Evolutionary conservation across 2,888 invertebrate species (phyloP).

Genomic region (Tipula confusa): DNA sequence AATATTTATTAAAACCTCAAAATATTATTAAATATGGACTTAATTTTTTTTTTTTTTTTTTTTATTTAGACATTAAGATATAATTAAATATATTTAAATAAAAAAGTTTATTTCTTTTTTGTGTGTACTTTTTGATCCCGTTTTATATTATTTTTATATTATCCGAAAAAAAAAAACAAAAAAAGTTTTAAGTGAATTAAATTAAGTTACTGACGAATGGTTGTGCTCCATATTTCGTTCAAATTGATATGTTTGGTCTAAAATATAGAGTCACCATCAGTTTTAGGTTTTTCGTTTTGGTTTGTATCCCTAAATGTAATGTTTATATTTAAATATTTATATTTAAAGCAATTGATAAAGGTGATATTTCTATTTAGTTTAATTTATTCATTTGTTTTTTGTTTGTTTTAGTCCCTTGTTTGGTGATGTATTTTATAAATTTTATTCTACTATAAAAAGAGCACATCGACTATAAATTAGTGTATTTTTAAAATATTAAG

Average conservation of each 20-base stretch:
- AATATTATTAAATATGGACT: neutral
- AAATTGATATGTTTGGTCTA: neutral
- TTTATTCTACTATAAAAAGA: neutral
- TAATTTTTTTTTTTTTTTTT: too few relatives aligned
- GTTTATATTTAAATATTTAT: neutral
- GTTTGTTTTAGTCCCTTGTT: neutral
- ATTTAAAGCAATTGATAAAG: neutral
- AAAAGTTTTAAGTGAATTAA: neutral
- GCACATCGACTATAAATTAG: neutral
- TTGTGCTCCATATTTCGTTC: neutral
- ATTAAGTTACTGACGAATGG: neutral
- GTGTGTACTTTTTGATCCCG: neutral
- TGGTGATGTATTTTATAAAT: neutral
- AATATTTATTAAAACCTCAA: neutral
- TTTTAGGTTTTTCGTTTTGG: neutral
- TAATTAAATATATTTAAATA: neutral
- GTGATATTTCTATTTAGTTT: too few relatives aligned
- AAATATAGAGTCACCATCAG: neutral
- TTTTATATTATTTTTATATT: neutral
- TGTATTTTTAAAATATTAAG: neutral
- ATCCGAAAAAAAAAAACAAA: neutral
- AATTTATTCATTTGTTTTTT: neutral
- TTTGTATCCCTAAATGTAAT: neutral
- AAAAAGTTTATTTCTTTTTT: neutral
- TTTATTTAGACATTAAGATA: slow-evolving; percentile 13